Evolutionary conservation across 1,140 invertebrate species (phyloP).

Genomic region (Zaprionus tsacasi): DNA sequence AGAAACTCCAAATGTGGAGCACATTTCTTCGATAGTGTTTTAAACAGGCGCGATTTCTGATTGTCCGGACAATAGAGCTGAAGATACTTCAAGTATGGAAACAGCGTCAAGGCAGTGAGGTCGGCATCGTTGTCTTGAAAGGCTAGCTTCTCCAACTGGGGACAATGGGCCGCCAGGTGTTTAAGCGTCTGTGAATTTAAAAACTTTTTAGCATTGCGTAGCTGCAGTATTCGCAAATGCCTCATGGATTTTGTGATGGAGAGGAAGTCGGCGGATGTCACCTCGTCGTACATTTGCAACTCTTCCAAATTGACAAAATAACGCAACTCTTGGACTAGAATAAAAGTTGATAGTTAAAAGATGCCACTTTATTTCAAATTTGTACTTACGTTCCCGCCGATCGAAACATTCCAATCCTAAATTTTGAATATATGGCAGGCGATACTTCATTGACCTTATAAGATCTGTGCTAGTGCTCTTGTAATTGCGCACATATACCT

Average conservation of each 20-base stretch:
- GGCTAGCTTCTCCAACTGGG: conserved; percentile 53
- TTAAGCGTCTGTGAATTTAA: conserved; percentile 59
- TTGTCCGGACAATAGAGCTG: conserved; percentile 66
- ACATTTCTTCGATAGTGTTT: conserved; percentile 42
- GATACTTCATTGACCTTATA: conserved; percentile 42
- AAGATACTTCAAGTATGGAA: conserved; percentile 55
- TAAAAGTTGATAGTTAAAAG: not conserved
- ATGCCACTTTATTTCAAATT: not conserved
- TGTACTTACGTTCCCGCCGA: conserved; percentile 56
- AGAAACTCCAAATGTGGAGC: conserved; percentile 52
- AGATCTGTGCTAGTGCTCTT: conserved; percentile 68
- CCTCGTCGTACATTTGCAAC: conserved; percentile 60
- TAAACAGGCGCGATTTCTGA: conserved; percentile 56
- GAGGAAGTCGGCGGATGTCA: conserved; percentile 59
- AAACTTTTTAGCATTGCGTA: conserved; percentile 62
- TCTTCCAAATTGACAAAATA: conserved; percentile 58
- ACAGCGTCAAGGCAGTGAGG: conserved; percentile 53
- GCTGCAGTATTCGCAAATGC: conserved; percentile 49
- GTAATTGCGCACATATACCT: conserved; percentile 64
- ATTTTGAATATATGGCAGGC: conserved; percentile 53
- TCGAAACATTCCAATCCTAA: conserved; percentile 64
- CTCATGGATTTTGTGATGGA: conserved; percentile 52
- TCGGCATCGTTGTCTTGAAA: conserved; percentile 67
- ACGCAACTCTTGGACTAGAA: conserved; percentile 63
- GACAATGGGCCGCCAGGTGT: conserved; percentile 52